Evolutionary conservation across 2,113 vertebrate species (phyloP).

Genomic region (Aphelocoma coerulescens): DNA sequence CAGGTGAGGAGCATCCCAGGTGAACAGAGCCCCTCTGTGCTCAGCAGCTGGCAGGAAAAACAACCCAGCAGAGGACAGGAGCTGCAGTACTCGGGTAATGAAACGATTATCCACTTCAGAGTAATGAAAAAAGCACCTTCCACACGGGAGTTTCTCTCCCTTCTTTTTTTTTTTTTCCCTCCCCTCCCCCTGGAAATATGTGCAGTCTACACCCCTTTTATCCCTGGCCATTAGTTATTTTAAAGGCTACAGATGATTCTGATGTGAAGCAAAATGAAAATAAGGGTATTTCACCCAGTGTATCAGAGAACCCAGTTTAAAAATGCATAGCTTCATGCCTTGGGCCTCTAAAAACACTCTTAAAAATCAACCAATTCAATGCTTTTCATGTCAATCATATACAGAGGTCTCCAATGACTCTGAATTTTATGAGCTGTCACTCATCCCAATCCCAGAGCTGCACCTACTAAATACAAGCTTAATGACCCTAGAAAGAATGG

Average conservation of each 20-base stretch:
- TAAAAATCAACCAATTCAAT: constrained; percentile 1
- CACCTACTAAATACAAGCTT: not conserved
- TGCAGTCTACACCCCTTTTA: not conserved
- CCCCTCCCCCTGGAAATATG: not conserved
- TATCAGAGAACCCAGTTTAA: not conserved
- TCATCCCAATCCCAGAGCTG: constrained; percentile 4
- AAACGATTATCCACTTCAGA: not conserved
- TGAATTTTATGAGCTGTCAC: not conserved
- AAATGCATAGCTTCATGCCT: not conserved
- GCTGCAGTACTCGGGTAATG: not conserved
- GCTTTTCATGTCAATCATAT: constrained; percentile 4
- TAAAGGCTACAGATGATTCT: not conserved
- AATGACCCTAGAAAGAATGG: not conserved
- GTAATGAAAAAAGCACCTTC: not conserved
- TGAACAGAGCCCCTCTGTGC: not conserved
- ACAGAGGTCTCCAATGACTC: not conserved
- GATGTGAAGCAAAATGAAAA: not conserved
- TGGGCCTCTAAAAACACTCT: not conserved
- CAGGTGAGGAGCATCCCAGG: not conserved
- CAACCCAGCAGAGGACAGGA: not conserved
- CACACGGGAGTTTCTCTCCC: not conserved
- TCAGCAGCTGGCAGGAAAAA: not conserved
- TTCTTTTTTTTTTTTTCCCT: not conserved
- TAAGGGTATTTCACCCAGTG: not conserved
- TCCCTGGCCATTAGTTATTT: not conserved